phyloP scores from a whole-genome alignment of 2,113 vertebrate species.

The Embiotoca jacksoni region DNA sequence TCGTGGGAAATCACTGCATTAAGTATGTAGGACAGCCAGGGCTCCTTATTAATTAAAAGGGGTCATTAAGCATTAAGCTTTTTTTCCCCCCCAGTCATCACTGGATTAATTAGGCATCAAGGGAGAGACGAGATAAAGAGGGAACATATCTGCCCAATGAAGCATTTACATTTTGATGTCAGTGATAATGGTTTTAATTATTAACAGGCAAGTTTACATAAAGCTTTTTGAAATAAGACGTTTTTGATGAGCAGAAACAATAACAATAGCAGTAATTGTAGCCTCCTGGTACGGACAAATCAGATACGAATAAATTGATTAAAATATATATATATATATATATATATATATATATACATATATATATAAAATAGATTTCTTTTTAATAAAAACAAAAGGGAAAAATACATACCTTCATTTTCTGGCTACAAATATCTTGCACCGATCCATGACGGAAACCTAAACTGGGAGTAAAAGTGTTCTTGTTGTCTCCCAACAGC shows the following conservation, averaged over 20 bases:
- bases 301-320: background rate
- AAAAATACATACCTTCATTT: constrained; percentile 62
- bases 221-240: background rate
- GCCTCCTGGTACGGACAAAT: background rate
- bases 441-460: constrained; percentile 31
- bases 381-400: background rate
- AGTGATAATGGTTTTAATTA: constrained; percentile 50
- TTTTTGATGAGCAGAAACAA: background rate
- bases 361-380: background rate
- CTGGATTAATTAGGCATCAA: constrained; percentile 66
- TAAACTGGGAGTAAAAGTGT: background rate
- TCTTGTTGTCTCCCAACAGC: constrained; percentile 4
- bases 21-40: constrained; percentile 67
- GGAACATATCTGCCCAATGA: constrained; percentile 30
- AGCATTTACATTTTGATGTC: constrained; percentile 32
- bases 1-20: constrained; percentile 67
- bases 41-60: constrained; percentile 76
- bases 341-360: background rate
- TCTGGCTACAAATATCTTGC: background rate
- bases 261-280: background rate
- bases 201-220: constrained; percentile 20
- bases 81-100: constrained; percentile 47
- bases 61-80: constrained; percentile 65
- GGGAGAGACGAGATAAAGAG: constrained; percentile 36
- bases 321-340: background rate